phyloP scores from a whole-genome alignment of 2,888 invertebrate species.

The Hanleya hanleyi region DNA sequence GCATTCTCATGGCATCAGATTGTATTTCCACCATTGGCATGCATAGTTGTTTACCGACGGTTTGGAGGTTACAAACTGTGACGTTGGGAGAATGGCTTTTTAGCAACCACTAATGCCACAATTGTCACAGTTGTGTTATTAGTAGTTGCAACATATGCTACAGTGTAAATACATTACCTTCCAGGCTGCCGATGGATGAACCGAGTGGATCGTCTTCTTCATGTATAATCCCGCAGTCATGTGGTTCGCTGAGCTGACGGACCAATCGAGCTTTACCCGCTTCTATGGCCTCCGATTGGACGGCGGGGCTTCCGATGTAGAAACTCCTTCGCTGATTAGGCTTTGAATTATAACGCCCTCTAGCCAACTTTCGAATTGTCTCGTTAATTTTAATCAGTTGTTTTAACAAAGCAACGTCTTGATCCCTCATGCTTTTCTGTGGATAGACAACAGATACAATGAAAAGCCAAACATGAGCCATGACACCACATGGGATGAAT shows the following conservation, averaged over 20 bases:
- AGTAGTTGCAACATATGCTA: too few species aligned
- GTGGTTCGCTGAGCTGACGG: conserved; percentile 7
- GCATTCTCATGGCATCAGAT: too few species aligned
- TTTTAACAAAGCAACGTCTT: conserved; percentile 40
- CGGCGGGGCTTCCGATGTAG: not conserved
- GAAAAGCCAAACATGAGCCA: too few species aligned
- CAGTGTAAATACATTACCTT: not conserved
- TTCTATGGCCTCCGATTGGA: not conserved
- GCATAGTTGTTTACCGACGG: too few species aligned
- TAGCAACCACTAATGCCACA: too few species aligned
- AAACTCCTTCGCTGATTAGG: not conserved
- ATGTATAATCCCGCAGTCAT: not conserved
- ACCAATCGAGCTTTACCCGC: not conserved
- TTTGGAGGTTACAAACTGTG: too few species aligned
- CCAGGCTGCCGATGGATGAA: not conserved
- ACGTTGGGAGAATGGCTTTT: too few species aligned
- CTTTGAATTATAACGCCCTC: conserved; percentile 6
- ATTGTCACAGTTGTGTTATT: too few species aligned
- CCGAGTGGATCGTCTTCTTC: not conserved
- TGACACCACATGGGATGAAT: not conserved
- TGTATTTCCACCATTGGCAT: too few species aligned
- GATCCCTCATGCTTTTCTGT: conserved; percentile 41
- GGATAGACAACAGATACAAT: not conserved
- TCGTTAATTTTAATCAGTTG: conserved; percentile 43
- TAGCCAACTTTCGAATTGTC: conserved; percentile 35